These are phyloP conservation scores for Ctenicera cuprea DNA, from an alignment of 2,888 invertebrate species.

Conservation along the genomic window DNA sequence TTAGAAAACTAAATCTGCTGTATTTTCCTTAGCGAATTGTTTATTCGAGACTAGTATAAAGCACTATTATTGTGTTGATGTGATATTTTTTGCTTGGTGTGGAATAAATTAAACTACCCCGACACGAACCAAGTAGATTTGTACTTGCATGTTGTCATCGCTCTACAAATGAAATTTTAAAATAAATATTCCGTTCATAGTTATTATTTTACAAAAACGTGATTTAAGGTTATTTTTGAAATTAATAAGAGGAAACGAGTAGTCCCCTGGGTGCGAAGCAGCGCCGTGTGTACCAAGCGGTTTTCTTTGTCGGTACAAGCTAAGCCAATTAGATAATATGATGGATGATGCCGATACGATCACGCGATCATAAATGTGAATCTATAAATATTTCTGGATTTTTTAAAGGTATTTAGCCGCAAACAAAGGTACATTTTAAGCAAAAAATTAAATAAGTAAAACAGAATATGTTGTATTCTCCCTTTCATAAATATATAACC, in stretches of 20 bases:
- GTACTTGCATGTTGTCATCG: no score
- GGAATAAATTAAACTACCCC: no score
- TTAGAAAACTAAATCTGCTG: no score
- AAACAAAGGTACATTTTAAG: background rate
- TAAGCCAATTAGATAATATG: conserved; percentile 71
- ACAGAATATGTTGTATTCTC: background rate
- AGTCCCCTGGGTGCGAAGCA: conserved; percentile 72
- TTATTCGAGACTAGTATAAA: no score
- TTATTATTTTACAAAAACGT: no score
- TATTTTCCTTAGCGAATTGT: no score
- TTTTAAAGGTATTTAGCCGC: background rate
- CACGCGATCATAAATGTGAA: conserved; percentile 63
- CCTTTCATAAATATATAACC: no score
- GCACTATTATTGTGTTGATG: no score
- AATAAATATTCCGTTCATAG: no score
- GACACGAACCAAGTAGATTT: no score
- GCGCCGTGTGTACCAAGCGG: conserved; percentile 71
- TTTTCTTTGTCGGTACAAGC: conserved; percentile 73
- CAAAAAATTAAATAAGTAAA: background rate
- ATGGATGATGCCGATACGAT: conserved; percentile 65
- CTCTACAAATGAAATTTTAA: no score
- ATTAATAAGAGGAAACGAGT: conserved; percentile 53
- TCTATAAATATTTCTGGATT: conserved; percentile 41
- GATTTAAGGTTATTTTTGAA: conserved; percentile 12
- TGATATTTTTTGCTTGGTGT: no score